A percentile compares a stretch with the other conserved stretches of the same genome.
Evolutionary conservation across 2,797 vertebrate genomes (phyloP).

Genomic region (Muscicapa comitata): DNA sequence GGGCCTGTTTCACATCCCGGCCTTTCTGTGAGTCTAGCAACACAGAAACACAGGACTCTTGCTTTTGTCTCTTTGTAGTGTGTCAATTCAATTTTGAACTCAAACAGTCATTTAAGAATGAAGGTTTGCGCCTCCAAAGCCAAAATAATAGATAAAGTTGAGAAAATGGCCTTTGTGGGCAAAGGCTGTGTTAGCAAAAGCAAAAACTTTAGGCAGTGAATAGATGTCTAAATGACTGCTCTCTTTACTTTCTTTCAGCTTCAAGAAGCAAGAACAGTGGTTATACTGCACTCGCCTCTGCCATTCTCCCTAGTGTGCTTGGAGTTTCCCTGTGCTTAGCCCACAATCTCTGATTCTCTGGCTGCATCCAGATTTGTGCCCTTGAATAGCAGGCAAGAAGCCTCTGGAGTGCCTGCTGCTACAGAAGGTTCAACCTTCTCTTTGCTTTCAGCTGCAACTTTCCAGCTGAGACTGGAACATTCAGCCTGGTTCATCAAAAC

Average conservation of each 20-base stretch:
- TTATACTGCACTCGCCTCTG: background rate
- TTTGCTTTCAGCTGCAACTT: background rate
- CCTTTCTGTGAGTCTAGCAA: background rate
- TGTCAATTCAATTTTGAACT: background rate
- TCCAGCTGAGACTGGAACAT: background rate
- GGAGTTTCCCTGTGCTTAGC: background rate
- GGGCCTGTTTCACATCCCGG: background rate
- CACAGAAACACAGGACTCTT: background rate
- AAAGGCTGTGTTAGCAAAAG: background rate
- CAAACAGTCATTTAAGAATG: background rate
- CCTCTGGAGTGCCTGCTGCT: background rate
- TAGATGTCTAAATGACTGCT: background rate
- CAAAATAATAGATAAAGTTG: background rate
- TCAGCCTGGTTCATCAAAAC: background rate
- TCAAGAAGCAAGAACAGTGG: background rate
- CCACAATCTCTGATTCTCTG: background rate
- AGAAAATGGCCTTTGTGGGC: background rate
- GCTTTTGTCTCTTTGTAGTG: background rate
- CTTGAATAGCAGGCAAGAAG: background rate
- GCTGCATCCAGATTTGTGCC: background rate
- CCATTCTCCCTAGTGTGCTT: background rate
- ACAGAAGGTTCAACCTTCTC: background rate
- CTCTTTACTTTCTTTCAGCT: slow-evolving; percentile 10
- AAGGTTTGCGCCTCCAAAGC: background rate
- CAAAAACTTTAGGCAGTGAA: background rate